Evolutionary conservation across 1,140 invertebrate species (phyloP), one percentile per base, ranked within the genome.

Genomic region (Hyphantria cunea): DNA sequence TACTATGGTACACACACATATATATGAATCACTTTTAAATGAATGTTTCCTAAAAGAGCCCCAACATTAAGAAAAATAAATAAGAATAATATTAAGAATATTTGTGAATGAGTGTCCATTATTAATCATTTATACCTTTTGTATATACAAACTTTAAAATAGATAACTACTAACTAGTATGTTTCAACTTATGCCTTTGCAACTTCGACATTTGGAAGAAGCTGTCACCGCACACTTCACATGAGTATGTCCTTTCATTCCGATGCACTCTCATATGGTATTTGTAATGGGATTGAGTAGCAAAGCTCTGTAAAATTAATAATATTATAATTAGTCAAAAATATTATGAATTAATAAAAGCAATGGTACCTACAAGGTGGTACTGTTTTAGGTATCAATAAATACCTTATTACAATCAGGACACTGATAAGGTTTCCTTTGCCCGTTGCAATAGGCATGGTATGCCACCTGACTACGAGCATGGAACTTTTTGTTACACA

Each of bases 141-240:
- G 17, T 25, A 25, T 5, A 25, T 25, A 5, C 17, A 25, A 25
- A 5, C 17, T 5, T 25, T 25, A 25, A 3, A 25, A 3, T 3
- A n/a, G 10, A 10, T 34, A 6, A 4, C 0, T 39, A 73, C 87
- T 86, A 76, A 93, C 93, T 90, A 58, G 91, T 90, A 76, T 93
- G 92, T 48, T 89, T 89, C n/a, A 87, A 70, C 34, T 88, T 79
- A 68, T 93, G 92, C 54, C 92, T 85, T 65, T 92, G 91, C 62
- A 93, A 76, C 74, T 93, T 92, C 4, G 92, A 92, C 69, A 87
- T 89, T 66, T 92, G 90, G 58, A 88, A 91, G 74, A 93, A 93
- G 53, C 80, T 84, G 5, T 83, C 74, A 3, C 78, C 73, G 71
- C 92, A 93, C 8, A 88, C 55, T 11, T 89, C 89, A 61, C 92